Base-by-base conservation (phyloP, 2,797 vertebrate genomes). In the Gephyroberyx darwinii region DNA sequence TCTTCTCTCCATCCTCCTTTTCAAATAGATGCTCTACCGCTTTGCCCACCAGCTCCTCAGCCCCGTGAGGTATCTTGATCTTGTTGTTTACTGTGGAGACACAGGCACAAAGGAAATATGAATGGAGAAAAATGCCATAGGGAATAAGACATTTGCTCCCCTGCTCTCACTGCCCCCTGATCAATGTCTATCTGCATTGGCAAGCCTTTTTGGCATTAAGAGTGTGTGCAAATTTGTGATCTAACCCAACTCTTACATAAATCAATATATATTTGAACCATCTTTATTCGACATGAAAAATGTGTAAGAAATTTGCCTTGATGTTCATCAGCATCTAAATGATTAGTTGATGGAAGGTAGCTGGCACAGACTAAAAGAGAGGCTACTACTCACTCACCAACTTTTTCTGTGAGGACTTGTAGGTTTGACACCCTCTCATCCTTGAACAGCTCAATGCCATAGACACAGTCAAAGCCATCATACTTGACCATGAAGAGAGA, bases 401-500 rank as follows among this genome's bases (percentile, higher is more conserved):
- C 93, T 89, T 93, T 94, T 86, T 95, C 93, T 0, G 90, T 83
- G 55, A 95, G 88, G 31, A 95, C 92, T 63, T 95, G 93, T 41
- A 95, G 89, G 82, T 93, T 93, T 2, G 94, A 95, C 48, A 95
- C 94, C 35, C 94, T 78, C 47, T 95, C 93, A 14, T 95, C 94
- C 70, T 94, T 95, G 86, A 95, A 95, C 22, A 95, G 78, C 92
- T 95, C 94, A 3, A 95, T 95, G 85, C 94, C 94, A 8, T 95
- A 95, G 74, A 95, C 93, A 33, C 94, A 95, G 85, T 95, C 94
- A 1, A 95, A 95, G 78, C 94, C 94, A 22, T 95, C 94, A 35
- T 95, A 95, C 77, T 95, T 95, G 70, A 95, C 94, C 94, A 95
- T 94, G 86, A 92, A 95, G 60, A 95, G 92, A 0, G 94, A 93